Evolutionary conservation across 2,113 vertebrate species (phyloP).

Genomic region (Oenanthe oenanthe): DNA sequence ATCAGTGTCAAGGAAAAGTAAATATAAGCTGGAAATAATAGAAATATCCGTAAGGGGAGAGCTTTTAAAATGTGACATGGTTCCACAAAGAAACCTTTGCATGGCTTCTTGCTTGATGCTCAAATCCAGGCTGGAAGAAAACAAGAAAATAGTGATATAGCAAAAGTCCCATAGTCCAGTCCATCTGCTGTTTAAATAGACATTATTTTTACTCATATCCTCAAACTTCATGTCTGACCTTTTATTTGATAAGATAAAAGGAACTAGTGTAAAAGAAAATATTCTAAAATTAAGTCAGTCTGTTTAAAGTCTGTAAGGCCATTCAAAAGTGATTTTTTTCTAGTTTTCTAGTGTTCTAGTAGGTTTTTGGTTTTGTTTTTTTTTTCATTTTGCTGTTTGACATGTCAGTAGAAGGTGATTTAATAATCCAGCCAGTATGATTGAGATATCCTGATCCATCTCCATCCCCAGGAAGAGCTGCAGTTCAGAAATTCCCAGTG

Average conservation of each 20-base stretch:
- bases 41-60: not conserved
- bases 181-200: not conserved
- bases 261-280: not conserved
- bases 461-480: not conserved
- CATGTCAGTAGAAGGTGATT: not conserved
- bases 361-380: not conserved
- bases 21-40: not conserved
- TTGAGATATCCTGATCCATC: not conserved
- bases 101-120: not conserved
- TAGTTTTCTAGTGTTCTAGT: not conserved
- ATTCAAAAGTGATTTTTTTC: not conserved
- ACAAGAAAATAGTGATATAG: not conserved
- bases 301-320: accelerated
- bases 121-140: not conserved
- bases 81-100: not conserved
- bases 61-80: not conserved
- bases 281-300: not conserved
- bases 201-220: not conserved
- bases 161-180: not conserved
- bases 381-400: not conserved
- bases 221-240: accelerated
- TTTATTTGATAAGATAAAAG: not conserved
- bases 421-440: not conserved
- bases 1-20: not conserved
- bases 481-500: not conserved